Percentiles rank a stretch among this genome's conserved stretches.
These are phyloP conservation scores for Planococcus citri DNA, from an alignment of 1,140 invertebrate species.

Conservation along the genomic window DNA sequence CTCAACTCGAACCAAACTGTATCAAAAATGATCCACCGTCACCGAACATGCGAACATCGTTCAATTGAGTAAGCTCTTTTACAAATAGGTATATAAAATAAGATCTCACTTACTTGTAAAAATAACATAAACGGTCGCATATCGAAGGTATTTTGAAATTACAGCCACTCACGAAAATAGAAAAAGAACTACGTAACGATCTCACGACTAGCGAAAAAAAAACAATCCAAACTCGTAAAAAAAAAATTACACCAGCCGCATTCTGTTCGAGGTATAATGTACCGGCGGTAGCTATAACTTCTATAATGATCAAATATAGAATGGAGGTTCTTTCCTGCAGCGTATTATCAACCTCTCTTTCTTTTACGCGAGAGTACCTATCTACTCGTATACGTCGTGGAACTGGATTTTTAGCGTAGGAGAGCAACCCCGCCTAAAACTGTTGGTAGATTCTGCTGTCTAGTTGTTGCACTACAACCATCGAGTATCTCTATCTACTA, in stretches of 20 bases:
- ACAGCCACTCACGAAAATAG: too few relatives aligned
- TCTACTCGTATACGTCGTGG: too few relatives aligned
- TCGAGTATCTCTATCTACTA: too few relatives aligned
- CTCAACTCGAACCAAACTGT: too few relatives aligned
- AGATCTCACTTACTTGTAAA: neutral
- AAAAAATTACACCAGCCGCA: neutral
- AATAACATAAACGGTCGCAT: neutral
- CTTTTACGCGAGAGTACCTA: too few relatives aligned
- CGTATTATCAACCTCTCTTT: neutral
- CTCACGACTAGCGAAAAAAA: neutral
- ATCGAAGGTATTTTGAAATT: neutral
- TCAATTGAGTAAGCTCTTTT: too few relatives aligned
- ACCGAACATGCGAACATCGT: too few relatives aligned
- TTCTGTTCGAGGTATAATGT: neutral
- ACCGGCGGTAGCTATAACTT: neutral
- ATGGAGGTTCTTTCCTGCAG: neutral
- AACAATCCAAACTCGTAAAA: neutral
- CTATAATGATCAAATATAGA: neutral
- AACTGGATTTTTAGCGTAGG: constrained; percentile 6
- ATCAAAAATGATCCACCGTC: too few relatives aligned
- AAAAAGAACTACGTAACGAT: neutral
- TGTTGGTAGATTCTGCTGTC: neutral
- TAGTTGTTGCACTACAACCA: too few relatives aligned
- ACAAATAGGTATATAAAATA: too few relatives aligned
- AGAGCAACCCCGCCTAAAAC: neutral